phyloP scores from a whole-genome alignment of 2,113 vertebrate genomes.

The Lepisosteus oculatus region DNA sequence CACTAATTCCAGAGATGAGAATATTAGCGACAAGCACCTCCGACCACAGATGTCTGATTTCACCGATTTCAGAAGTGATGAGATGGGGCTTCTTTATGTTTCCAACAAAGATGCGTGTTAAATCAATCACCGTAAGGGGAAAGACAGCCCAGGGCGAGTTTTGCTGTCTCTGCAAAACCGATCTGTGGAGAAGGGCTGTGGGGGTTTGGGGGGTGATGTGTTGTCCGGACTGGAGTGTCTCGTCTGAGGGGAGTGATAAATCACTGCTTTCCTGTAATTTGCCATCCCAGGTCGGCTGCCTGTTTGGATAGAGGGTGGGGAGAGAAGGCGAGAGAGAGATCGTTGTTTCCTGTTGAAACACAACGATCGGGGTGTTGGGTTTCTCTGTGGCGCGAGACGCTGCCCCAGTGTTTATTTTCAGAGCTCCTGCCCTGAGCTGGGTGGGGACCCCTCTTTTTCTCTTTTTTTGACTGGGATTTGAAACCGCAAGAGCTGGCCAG shows the following conservation, averaged over 20 bases:
- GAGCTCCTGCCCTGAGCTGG: slow-evolving; percentile 36
- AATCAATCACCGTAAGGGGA: no score
- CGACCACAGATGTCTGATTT: no score
- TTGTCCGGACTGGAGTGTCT: slow-evolving; percentile 20
- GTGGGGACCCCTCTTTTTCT: slow-evolving; percentile 2
- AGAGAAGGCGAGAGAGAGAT: slow-evolving; percentile 28
- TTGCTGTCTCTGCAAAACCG: neutral
- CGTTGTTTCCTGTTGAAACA: slow-evolving; percentile 45
- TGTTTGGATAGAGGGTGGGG: slow-evolving; percentile 53
- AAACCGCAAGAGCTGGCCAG: neutral
- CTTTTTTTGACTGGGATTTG: neutral
- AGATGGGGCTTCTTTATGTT: no score
- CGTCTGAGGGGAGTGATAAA: slow-evolving; percentile 44
- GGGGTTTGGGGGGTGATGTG: neutral
- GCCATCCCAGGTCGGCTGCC: slow-evolving; percentile 35
- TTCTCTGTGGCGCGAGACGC: slow-evolving; percentile 33
- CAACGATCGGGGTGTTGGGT: slow-evolving; percentile 38
- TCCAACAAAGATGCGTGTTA: no score
- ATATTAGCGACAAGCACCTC: no score
- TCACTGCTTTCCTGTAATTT: slow-evolving; percentile 54
- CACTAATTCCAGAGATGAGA: no score
- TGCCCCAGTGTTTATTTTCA: slow-evolving; percentile 53
- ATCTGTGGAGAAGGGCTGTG: neutral
- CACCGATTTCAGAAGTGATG: no score
- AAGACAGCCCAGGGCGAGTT: no score